Base-by-base conservation (phyloP, 2,113 vertebrate genomes). In the Gallinago jamesoni region DNA sequence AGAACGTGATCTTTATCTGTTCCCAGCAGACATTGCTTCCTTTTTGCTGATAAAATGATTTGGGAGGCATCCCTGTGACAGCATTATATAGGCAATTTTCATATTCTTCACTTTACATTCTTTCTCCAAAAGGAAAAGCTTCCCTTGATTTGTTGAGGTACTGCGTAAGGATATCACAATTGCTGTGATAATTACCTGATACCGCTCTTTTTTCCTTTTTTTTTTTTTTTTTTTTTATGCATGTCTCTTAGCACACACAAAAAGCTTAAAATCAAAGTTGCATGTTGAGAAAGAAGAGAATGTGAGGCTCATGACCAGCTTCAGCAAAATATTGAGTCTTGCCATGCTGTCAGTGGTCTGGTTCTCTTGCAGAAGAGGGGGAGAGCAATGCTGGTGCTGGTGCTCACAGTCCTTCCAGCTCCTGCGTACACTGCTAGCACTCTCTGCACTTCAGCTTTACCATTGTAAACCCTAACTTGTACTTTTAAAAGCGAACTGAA, bases 1-100 rank as follows among this genome's bases (percentile, higher is more conserved):
- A 91, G 93, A 96, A 91, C 17, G 0, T 93, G 92, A 83, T 94
- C 96, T 95, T 95, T 93, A 86, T 52, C 91, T 93, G 89, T 80
- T 90, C 93, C 80, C 94, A 90, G 89, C 83, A 95, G 89, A 84
- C 69, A 59, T 76, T 92, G 76, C 94, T 93, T 96, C 81, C 45
- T 84, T 93, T 89, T 92, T 90, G 63, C 88, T 87, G 82, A 82
- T 83, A 64, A 83, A 83, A 85, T 73, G 3, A 86, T 89, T 91
- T 76, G 80, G 96, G 87, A 94, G 87, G 73, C 83, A 90, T 85
- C 82, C 86, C 84, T 45, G 37, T 80, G 72, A 62, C 91, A 92
- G 91, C 57, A 52, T 85, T 95, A 39, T 66, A 30, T 19, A 91
- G 93, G 66, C 62, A 72, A 35, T 90, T 96, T 89, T 84, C 47